Base-by-base conservation (phyloP, 1,140 invertebrate species). In the Aphis craccivora region DNA sequence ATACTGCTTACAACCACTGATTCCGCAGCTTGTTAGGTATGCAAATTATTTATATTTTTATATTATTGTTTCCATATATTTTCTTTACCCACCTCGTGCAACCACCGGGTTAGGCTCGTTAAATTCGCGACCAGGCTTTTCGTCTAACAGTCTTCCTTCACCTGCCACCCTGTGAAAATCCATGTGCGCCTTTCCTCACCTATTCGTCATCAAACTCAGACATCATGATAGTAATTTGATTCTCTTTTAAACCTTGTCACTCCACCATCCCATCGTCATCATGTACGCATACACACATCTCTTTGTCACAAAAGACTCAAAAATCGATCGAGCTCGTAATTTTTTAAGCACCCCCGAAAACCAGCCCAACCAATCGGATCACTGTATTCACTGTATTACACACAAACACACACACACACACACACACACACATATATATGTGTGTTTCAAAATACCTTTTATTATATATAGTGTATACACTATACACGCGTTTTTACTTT, bases 251-350 rank as follows among this genome's bases (percentile, higher is more conserved):
- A 45, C 1, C 11, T 25, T 25, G 14, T 25, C 30, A 30, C 25
- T 14, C 84, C 11, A 20, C 43, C 30, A n/a, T 86, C 7, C 3
- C 2, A 37, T 35, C 45, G n/a, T 53, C 20, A 35, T 23, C 20
- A n/a, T 35, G 6, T n/a, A 48, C 20, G 5, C 22, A 51, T 30
- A 53, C 22, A 37, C 48, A 89, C n/a, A n/a, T 35, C 2, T 18
- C 45, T 43, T 5, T 22, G 22, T 30, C 25, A 83, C 40, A 91
- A 51, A 91, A 76, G 67, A 92, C 35, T 92, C 67, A 83, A 92
- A 83, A 92, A 92, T 92, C 76, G n/a, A 92, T 92, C 45, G 35
- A 92, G 91, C 60, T 92, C 76, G 45, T 37, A 37, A 92, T 92
- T 83, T 92, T 81, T 83, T 76, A 11, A 43, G 35, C 43, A 23